Evolutionary conservation across 92 coral and sea anemone genomes (phyloP), one percentile per base, ranked within the genome.

Genomic region (Phenganax stokvisi): DNA sequence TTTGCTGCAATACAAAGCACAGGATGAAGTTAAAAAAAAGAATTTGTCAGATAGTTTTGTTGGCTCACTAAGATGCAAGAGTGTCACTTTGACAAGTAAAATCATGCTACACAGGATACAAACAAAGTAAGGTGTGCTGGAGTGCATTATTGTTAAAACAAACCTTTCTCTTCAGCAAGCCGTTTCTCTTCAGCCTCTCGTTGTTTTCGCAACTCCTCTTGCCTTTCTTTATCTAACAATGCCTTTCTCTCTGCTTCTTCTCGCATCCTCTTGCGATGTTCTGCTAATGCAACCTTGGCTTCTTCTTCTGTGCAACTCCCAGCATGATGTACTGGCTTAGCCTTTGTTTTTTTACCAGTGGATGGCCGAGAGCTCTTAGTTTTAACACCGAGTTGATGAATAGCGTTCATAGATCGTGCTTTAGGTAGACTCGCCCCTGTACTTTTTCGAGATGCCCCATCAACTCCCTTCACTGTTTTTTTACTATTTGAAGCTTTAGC

Each of bases 241-340:
- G 99, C 99, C 71, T 92, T 91, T 16, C 97, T 80, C 86, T 96
- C 99, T 4, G 99, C 99, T 71, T 96, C 99, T 74, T 96, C 99
- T 51, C 99, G 85, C 7, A 97, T 92, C 80, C 89, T 91, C 82
- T 87, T 92, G 44, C 99, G 87, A 81, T 97, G 85, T 68, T 96
- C 99, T 52, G 99, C 99, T 56, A 96, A 79, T 3, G 99, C 99
- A 81, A 87, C 89, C 68, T 89, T 90, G 1, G 99, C 99, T 53
- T 97, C 90, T 12, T 88, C 91, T 71, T 92, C 97, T 82, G 86
- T 97, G 10, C 89, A 84, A 59, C 88, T 71, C 20, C 99, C 97
- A 25, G 99, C 99, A 79, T 96, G 93, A 11, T 92, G 99, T 72
- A 88, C 89, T 12, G 90, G 84, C 51, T 89, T 89, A 7, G 83